phyloP scores from a whole-genome alignment of 2,888 invertebrate species.

The Erpobdella octoculata region DNA sequence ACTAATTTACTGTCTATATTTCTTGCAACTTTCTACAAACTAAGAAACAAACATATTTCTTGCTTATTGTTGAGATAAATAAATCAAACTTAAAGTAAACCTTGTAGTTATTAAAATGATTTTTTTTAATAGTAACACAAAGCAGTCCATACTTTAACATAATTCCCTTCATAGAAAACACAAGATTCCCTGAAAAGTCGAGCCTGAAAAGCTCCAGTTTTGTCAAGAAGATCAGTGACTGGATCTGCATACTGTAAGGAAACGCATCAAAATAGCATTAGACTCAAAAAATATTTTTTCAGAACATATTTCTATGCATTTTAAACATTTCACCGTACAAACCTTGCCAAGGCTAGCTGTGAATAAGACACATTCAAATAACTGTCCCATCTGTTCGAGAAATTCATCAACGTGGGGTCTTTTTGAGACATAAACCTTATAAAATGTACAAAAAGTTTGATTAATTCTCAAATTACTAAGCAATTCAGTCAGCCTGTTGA shows the following conservation, averaged over 20 bases:
- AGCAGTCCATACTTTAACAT: slow-evolving; percentile 67
- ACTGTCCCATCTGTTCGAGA: slow-evolving; percentile 88
- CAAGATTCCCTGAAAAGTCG: slow-evolving; percentile 98
- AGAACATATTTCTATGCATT: neutral
- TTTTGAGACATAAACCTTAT: slow-evolving; percentile 79
- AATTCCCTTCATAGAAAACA: slow-evolving; percentile 98
- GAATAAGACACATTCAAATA: slow-evolving; percentile 97
- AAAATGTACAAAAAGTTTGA: neutral
- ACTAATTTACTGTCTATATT: neutral
- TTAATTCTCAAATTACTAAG: too few relatives aligned
- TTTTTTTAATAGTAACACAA: too few relatives aligned
- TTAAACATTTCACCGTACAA: neutral
- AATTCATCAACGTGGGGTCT: slow-evolving; percentile 98
- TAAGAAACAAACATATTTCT: neutral
- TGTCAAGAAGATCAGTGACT: slow-evolving; percentile 92
- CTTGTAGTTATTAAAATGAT: too few relatives aligned
- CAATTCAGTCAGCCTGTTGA: too few relatives aligned
- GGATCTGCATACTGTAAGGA: slow-evolving; percentile 84
- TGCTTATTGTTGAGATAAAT: neutral
- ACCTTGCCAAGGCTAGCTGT: slow-evolving; percentile 94
- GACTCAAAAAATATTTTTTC: neutral
- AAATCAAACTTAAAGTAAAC: neutral
- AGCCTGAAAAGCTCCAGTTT: slow-evolving; percentile 84
- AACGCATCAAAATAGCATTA: neutral
- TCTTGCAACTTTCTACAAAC: neutral